These are phyloP conservation scores for Hylomyscus alleni DNA, from an alignment of 2,797 vertebrate species.

Conservation along the genomic window DNA sequence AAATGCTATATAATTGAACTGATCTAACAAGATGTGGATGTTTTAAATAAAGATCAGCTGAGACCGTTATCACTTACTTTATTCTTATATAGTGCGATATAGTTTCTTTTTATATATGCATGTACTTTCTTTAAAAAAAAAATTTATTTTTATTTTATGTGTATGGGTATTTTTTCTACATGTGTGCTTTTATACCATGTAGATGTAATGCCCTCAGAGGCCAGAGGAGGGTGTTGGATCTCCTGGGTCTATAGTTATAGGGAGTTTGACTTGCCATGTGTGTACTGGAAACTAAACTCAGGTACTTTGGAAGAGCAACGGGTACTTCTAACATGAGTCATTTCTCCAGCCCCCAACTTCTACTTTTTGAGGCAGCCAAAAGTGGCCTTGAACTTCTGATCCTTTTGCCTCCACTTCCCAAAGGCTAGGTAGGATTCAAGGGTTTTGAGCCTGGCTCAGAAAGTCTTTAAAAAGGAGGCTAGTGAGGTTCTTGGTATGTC, in stretches of 20 bases:
- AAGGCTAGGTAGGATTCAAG: neutral
- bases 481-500: neutral
- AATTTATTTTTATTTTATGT: neutral
- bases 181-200: neutral
- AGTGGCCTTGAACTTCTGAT: neutral
- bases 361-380: neutral
- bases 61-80: conserved; percentile 10
- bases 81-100: neutral
- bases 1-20: conserved; percentile 14
- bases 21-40: conserved; percentile 47
- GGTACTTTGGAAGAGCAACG: neutral
- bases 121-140: neutral
- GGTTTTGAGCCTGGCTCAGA: neutral
- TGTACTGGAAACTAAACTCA: neutral
- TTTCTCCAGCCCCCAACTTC: neutral
- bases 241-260: neutral
- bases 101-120: neutral
- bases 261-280: neutral
- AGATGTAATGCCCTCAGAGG: neutral
- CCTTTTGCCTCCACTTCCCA: neutral
- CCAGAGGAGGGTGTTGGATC: neutral
- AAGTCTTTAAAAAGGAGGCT: neutral
- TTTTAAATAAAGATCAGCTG: conserved; percentile 70
- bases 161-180: neutral
- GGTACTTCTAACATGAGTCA: neutral